Evolutionary conservation across 1,140 invertebrate species (phyloP), one percentile per base, ranked within the genome.

Genomic region (Zaprionus nigranus): DNA sequence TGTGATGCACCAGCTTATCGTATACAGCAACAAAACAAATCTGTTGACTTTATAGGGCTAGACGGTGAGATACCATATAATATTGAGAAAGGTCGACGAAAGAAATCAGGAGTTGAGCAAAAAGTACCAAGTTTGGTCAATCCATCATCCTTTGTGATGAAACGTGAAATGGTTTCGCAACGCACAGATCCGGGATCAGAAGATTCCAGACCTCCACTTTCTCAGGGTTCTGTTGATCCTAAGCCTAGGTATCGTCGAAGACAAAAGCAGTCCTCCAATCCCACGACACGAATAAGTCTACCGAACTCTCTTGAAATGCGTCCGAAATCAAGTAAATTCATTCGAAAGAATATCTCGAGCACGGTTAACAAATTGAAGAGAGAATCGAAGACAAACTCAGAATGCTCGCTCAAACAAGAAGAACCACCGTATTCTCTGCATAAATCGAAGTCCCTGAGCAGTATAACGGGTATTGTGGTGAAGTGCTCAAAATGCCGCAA

Each of bases 51-150:
- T 46, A 20, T 51, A 2, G 36, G 7, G 2, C 13, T 30, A 5
- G 63, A 72, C 20, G 51, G 24, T 13, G 82, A 84, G 15, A 69
- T 84, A 46, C 82, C 82, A 2, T 64, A 75, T 40, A 78, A 40
- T 34, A n/a, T 75, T 20, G 13, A 4, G 3, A 15, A 30, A 54
- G 46, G 3, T 1, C 20, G 9, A 5, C 34, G 9, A 15, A 28
- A 11, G 38, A 15, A n/a, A 40, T n/a, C 38, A 6, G 13, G 38
- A 40, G 38, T 40, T 15, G 15, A 40, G 38, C 2, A n/a, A 15
- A 15, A 5, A n/a, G 5, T n/a, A 6, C 38, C 5, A 40, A 40
- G 0, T 40, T 4, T 40, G 38, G 38, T 5, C 13, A 15, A 6
- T 40, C 15, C 4, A 40, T n/a, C 38, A n/a, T 28, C 28, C 28